These are phyloP conservation scores for Copidosoma aretas DNA, from an alignment of 2,888 invertebrate genomes.

Conservation along the genomic window DNA sequence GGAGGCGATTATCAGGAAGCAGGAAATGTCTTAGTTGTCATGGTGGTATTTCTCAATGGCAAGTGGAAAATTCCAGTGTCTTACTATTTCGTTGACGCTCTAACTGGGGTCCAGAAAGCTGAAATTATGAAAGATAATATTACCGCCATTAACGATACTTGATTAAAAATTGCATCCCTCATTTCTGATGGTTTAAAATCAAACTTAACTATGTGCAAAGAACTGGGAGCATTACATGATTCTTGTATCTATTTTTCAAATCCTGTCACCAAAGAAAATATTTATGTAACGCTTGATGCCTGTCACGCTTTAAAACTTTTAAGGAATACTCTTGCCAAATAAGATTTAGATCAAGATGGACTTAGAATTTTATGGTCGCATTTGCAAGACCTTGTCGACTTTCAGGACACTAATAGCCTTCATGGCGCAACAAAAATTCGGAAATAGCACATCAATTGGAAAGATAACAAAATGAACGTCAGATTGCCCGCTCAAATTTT, in stretches of 20 bases:
- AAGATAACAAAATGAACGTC: constrained; percentile 46
- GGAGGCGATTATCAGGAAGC: not conserved
- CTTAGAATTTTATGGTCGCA: constrained; percentile 8
- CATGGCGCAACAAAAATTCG: constrained; percentile 27
- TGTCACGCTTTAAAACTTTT: constrained; percentile 43
- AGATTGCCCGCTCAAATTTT: constrained; percentile 45
- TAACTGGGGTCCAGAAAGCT: constrained; percentile 28
- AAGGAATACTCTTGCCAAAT: constrained; percentile 36
- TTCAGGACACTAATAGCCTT: constrained; percentile 12
- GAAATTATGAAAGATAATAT: constrained; percentile 11
- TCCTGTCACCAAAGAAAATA: constrained; percentile 25
- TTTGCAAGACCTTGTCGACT: constrained; percentile 7
- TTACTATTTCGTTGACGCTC: constrained; percentile 32
- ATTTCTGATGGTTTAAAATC: constrained; percentile 18
- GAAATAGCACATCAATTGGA: constrained; percentile 32
- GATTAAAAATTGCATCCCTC: constrained; percentile 15
- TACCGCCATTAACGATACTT: not conserved
- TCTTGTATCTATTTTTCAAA: constrained; percentile 17
- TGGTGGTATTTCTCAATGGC: constrained; percentile 30
- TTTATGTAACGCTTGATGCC: constrained; percentile 38
- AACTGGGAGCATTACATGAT: constrained; percentile 25
- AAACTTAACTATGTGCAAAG: constrained; percentile 23
- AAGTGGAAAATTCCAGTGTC: constrained; percentile 36
- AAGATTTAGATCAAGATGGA: constrained; percentile 21
- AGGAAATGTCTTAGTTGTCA: constrained; percentile 22